These are phyloP conservation scores for Chloroceryle amazona DNA, from an alignment of 2,797 vertebrate species.

Conservation along the genomic window DNA sequence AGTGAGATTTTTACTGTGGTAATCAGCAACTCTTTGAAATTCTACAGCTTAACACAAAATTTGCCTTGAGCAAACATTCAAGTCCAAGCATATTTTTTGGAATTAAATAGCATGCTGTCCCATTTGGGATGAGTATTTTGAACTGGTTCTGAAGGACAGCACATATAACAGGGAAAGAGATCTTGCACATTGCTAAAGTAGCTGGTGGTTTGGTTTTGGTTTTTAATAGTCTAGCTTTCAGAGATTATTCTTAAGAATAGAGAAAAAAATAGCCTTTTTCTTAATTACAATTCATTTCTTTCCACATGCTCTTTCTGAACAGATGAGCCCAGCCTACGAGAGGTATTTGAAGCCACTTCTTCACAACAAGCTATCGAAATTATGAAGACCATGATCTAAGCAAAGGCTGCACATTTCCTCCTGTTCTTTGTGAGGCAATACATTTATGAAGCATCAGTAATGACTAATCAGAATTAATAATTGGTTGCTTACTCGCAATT, in stretches of 20 bases:
- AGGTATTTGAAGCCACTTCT: conserved; percentile 82
- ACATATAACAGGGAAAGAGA: not conserved
- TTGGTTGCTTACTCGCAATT: conserved; percentile 9
- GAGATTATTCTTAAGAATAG: not conserved
- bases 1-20: conserved; percentile 25
- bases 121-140: not conserved
- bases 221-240: not conserved
- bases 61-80: conserved; percentile 32
- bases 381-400: conserved; percentile 65
- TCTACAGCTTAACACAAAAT: not conserved
- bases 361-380: conserved; percentile 71
- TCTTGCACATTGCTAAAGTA: not conserved
- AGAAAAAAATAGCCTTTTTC: not conserved
- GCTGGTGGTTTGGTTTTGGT: not conserved
- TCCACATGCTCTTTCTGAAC: conserved; percentile 53
- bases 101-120: not conserved
- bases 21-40: conserved; percentile 28
- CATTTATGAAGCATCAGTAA: conserved; percentile 19
- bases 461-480: conserved; percentile 63
- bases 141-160: not conserved
- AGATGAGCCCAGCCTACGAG: conserved; percentile 81
- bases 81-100: conserved; percentile 10
- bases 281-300: not conserved
- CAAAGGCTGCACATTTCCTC: not conserved
- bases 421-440: conserved; percentile 13